Base-by-base conservation (phyloP, 1,140 invertebrate genomes). In the Ectropis grisescens region DNA sequence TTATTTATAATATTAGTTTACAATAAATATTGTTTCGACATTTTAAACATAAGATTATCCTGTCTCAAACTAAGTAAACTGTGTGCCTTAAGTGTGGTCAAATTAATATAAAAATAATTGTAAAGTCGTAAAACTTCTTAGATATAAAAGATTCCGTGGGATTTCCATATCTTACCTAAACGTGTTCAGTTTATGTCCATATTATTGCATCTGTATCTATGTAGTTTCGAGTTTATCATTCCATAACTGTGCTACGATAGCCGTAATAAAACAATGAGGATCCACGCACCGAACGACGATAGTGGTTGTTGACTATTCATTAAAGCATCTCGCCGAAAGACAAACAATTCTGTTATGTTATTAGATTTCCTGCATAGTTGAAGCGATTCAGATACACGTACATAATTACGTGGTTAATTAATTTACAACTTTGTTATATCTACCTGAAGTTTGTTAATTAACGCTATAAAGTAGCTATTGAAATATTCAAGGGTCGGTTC, bases 241-340 rank as follows among this genome's bases (percentile, higher is more conserved):
- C 16, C 16, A 8, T 19, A 19, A 19, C 16, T 19, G 23, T 22
- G 32, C 13, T 41, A 13, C 25, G 47, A 60, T 59, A 58, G 50
- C 46, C 36, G 37, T 62, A 57, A 59, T 65, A 69, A 64, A 70
- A 65, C 59, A 60, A 65, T 57, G 47, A 60, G 44, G 49, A 68
- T 65, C 50, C 58, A 53, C 58, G 59, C 49, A 58, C 49, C 58
- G 55, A 46, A 43, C 29, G 27, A 44, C 52, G 52, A 44, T 40
- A 41, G 45, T 42, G 45, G 37, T 41, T 78, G 69, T 78, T 74
- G 59, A 67, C 71, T 67, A 71, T 71, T 71, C 65, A 71, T 74
- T 69, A 74, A 58, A 66, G 51, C 65, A 66, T 60, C 57, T 58
- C 57, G 44, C 56, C 55, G 45, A 44, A 61, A 68, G 33, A 58